Evolutionary conservation across 2,113 vertebrate species (phyloP).

Genomic region (Baryphthengus martii): DNA sequence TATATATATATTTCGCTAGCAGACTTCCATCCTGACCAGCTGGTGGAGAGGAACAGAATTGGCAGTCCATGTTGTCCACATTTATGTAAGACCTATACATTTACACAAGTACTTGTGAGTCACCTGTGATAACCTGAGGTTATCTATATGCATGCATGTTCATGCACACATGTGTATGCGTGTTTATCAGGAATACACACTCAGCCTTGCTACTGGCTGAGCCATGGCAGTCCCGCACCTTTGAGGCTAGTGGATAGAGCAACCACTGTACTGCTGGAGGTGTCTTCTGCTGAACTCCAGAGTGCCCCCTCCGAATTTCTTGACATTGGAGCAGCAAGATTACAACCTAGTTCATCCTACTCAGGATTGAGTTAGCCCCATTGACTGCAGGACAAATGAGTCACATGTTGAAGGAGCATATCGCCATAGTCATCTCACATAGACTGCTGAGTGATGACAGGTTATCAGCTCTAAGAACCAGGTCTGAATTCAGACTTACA

Average conservation of each 20-base stretch:
- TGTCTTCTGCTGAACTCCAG: neutral
- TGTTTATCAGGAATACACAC: fast-evolving
- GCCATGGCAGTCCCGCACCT: neutral
- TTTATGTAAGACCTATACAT: neutral
- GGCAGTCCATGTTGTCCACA: too few species aligned
- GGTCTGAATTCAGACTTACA: neutral
- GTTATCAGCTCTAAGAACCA: neutral
- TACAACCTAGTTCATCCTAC: neutral
- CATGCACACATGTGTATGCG: too few species aligned
- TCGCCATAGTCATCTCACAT: neutral
- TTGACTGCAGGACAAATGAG: neutral
- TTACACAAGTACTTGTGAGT: neutral
- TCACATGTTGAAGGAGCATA: neutral
- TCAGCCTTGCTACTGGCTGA: neutral
- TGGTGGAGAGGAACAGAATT: neutral
- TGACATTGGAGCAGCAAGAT: neutral
- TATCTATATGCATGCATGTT: too few species aligned
- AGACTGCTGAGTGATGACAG: neutral
- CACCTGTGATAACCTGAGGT: neutral
- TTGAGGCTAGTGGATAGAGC: neutral
- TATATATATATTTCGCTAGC: neutral
- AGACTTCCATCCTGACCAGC: neutral
- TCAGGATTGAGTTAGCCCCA: fast-evolving
- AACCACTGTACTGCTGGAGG: neutral
- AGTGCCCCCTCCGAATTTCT: neutral